These are phyloP conservation scores for Chloroclystis v-ata DNA, from an alignment of 2,888 invertebrate genomes.

Conservation along the genomic window DNA sequence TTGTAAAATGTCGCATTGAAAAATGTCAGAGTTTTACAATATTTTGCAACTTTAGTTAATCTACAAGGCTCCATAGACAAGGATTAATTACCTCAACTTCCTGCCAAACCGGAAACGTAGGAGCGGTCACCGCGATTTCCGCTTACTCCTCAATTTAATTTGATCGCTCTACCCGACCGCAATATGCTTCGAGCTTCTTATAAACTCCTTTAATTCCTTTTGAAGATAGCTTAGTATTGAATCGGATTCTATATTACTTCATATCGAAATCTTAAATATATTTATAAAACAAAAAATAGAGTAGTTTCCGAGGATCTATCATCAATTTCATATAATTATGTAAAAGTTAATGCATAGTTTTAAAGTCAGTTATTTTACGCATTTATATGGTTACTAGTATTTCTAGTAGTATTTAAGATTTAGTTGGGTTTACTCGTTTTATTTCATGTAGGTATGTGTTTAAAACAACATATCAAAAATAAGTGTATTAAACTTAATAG, in stretches of 20 bases:
- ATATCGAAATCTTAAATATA: neutral
- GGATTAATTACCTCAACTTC: slow-evolving; percentile 11
- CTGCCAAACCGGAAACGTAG: slow-evolving; percentile 13
- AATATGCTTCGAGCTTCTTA: slow-evolving; percentile 57
- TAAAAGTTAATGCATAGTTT: no score
- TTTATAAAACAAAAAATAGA: no score
- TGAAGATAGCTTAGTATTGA: slow-evolving; percentile 31
- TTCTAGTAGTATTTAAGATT: no score
- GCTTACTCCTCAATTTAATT: slow-evolving; percentile 64
- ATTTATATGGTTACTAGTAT: no score
- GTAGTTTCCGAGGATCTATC: no score
- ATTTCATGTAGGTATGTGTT: no score
- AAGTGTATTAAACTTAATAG: no score
- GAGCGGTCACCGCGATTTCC: slow-evolving; percentile 46
- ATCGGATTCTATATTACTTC: slow-evolving; percentile 12
- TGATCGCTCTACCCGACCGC: slow-evolving; percentile 47
- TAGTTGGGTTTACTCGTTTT: no score
- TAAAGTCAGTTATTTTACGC: no score
- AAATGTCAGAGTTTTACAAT: neutral
- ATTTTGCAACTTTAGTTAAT: neutral
- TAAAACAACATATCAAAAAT: no score
- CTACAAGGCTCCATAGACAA: slow-evolving; percentile 1
- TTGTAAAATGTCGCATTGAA: neutral
- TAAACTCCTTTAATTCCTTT: slow-evolving; percentile 49
- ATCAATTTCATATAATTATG: no score